Evolutionary conservation across 1,140 invertebrate genomes (phyloP), one percentile per base, ranked within the genome.

Genomic region (Drosophila mauritiana): DNA sequence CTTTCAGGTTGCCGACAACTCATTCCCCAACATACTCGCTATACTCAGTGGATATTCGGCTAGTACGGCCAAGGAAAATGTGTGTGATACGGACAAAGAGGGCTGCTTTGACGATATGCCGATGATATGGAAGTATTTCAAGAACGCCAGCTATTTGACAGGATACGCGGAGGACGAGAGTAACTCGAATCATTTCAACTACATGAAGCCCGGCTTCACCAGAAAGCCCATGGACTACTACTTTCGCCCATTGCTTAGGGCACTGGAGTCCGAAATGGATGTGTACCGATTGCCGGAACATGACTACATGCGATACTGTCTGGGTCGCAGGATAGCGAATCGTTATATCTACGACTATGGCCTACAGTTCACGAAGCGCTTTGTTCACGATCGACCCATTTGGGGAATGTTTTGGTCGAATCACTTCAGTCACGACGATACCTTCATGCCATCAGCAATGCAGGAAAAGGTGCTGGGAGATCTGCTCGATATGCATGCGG

Each of bases 161-260:
- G 95, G 95, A 0, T 96, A 96, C 62, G 95, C 94, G 0, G 97
- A 98, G 93, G 97, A 98, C 88, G 93, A 93, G 17, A 94, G 94
- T 0, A 88, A 92, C 6, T 95, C 97, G 17, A 95, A 95, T 13
- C 95, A 96, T 1, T 98, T 98, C 79, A 97, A 96, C 91, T 97
- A 96, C 88, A 76, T 94, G 1, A 96, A 96, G 88, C 93, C 93
- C n/a, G 97, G 97, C 1, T 98, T 98, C 86, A 92, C 93, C 2
- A 93, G 95, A 25, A 94, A 94, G 25, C 97, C 97, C 0, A 96
- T 96, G 0, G 96, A 98, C 92, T 97, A 96, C 82, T 97, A 97
- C 69, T 93, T 96, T 34, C 93, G 96, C 22, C 96, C 96, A 0
- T 96, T 96, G 80, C 94, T 96, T 74, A 79, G 95, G 42, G 94